Percentiles rank a stretch among this genome's conserved stretches.
phyloP scores from a whole-genome alignment of 2,888 invertebrate species.

The Hybos culiciformis region DNA sequence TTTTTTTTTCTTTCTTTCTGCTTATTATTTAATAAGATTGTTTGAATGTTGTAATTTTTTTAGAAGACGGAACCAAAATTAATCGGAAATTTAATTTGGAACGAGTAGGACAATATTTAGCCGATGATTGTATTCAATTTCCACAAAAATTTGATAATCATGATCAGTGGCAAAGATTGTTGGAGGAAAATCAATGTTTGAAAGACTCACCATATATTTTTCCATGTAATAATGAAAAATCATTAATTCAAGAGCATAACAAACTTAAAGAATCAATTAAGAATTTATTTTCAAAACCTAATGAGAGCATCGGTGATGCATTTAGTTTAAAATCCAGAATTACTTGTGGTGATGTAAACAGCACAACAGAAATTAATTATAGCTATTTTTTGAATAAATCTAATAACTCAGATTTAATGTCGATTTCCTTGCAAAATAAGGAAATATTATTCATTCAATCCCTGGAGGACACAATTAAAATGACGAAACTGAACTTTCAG shows the following conservation, averaged over 20 bases:
- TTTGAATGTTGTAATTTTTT: neutral
- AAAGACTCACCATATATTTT: conserved; percentile 57
- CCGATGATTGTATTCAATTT: conserved; percentile 57
- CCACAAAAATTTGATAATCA: conserved; percentile 46
- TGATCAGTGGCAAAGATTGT: conserved; percentile 66
- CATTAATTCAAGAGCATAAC: conserved; percentile 68
- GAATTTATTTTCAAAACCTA: conserved; percentile 53
- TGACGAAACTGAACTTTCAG: conserved; percentile 42
- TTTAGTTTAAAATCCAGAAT: conserved; percentile 44
- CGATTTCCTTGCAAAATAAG: conserved; percentile 22
- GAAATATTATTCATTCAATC: conserved; percentile 30
- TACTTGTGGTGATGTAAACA: conserved; percentile 35
- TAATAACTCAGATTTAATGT: conserved; percentile 23
- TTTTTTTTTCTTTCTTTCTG: neutral
- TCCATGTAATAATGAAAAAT: conserved; percentile 58
- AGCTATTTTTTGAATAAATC: conserved; percentile 25
- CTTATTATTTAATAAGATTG: neutral
- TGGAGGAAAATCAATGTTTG: conserved; percentile 59
- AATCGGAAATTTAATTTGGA: conserved; percentile 65
- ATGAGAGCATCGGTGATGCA: conserved; percentile 47
- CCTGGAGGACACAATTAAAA: conserved; percentile 34
- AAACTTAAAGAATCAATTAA: conserved; percentile 50
- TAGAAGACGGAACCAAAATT: conserved; percentile 25
- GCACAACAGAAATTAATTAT: conserved; percentile 16
- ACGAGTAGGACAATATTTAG: conserved; percentile 79